Conservation (phyloP, 1,140 invertebrate species). For the Caenorhabditis inopinata region DNA sequence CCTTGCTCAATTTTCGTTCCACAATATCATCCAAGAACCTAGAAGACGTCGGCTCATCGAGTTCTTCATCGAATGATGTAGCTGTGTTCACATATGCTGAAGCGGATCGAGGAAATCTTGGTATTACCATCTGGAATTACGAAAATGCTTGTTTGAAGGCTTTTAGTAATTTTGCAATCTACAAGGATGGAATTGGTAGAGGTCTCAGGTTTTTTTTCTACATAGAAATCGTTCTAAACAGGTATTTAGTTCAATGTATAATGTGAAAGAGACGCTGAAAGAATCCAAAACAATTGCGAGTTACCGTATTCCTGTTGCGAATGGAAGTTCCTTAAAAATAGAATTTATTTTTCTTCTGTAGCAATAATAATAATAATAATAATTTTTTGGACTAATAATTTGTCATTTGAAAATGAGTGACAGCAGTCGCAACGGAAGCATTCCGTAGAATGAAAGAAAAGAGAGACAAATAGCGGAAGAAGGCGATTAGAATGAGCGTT, state of each 20-base stretch:
- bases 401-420: no score
- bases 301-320: no score
- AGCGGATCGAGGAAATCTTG: not conserved
- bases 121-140: not conserved
- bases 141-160: not conserved
- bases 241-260: no score
- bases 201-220: no score
- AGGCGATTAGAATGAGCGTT: conserved; percentile 11
- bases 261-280: no score
- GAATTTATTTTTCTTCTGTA: no score
- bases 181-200: no score
- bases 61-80: not conserved
- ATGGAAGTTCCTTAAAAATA: no score
- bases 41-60: not conserved
- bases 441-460: not conserved
- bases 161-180: not conserved
- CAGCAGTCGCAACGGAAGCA: not conserved
- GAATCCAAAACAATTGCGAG: no score
- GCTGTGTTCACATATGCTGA: not conserved
- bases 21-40: not conserved
- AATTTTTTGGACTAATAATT: no score
- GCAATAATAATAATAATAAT: no score
- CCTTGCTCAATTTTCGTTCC: not conserved
- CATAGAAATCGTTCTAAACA: no score
- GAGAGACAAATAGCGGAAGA: conserved; percentile 23